Base-by-base conservation (phyloP, 2,113 vertebrate species). In the Corythornis cristatus region DNA sequence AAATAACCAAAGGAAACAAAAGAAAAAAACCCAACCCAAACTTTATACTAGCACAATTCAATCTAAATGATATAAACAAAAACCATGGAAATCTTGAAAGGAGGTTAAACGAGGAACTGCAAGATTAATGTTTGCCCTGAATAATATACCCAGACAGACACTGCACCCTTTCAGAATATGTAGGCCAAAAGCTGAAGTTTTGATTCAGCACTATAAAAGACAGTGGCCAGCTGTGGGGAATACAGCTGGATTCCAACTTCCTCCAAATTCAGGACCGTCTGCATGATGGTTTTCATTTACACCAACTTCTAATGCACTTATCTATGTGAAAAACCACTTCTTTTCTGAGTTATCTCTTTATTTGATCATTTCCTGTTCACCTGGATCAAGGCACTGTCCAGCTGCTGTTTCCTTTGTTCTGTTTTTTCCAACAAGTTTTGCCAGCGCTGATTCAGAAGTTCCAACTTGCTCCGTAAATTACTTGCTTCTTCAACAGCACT, bases 401-500 rank as follows among this genome's bases (percentile, higher is more conserved):
- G 97, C 83, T 99, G 99, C 74, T 98, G 98, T 80, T 99, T 99
- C 96, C 99, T 98, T 96, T 98, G 98, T 75, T 98, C 97, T 11
- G 98, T 98, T 98, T 99, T 99, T 97, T 99, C 98, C 97, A 98
- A 96, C 95, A 99, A 98, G 37, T 96, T 98, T 96, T 98, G 98
- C 99, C 99, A 99, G 83, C 98, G 97, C 92, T 98, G 98, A 96
- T 98, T 98, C 86, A 99, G 97, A 96, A 98, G 98, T 91, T 99
- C 98, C 92, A 99, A 94, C 94, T 99, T 99, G 96, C 97, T 98
- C 96, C 97, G 98, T 86, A 99, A 98, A 95, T 97, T 98, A 54
- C 98, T 98, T 35, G 99, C 99, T 98, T 99, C 99, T 97, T 99
- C 99, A 96, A 99, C 99, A 31, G 98, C 99, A 48, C 98, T 99